These are phyloP conservation scores for Henicopernis longicauda DNA, from an alignment of 2,113 vertebrate species.

Conservation along the genomic window DNA sequence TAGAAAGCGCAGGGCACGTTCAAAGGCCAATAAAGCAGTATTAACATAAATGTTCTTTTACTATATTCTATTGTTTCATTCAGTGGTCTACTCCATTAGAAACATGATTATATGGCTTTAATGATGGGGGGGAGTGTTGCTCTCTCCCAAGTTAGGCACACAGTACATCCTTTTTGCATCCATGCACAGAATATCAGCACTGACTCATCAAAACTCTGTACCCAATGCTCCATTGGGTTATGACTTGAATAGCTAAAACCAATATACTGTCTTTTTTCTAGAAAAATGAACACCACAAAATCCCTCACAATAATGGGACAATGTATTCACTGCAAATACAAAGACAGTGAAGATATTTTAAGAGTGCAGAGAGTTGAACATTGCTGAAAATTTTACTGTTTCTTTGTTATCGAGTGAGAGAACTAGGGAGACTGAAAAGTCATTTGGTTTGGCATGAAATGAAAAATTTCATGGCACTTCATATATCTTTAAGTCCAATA, in stretches of 20 bases:
- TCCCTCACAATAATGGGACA: background rate
- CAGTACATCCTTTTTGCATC: background rate
- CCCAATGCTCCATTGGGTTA: background rate
- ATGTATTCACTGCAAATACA: background rate
- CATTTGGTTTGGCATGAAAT: background rate
- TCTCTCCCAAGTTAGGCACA: background rate
- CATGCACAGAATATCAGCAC: background rate
- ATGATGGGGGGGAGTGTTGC: accelerated
- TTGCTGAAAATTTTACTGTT: background rate
- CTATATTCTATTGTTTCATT: background rate
- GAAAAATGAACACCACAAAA: background rate
- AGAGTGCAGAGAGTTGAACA: background rate
- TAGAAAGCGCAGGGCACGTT: background rate
- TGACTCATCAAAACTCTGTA: background rate
- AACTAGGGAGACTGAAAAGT: background rate
- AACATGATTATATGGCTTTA: background rate
- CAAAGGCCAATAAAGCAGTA: background rate
- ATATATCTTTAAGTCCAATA: background rate
- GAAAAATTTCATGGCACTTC: background rate
- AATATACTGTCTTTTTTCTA: background rate
- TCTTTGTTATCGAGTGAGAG: accelerated
- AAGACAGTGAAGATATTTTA: background rate
- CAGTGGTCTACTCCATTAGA: background rate
- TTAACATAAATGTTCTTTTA: background rate
- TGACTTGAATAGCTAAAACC: background rate